Percentiles rank a stretch among this genome's conserved stretches.
These are phyloP conservation scores for Smutsia temminckii DNA, from an alignment of 2,797 vertebrate genomes.

Conservation along the genomic window DNA sequence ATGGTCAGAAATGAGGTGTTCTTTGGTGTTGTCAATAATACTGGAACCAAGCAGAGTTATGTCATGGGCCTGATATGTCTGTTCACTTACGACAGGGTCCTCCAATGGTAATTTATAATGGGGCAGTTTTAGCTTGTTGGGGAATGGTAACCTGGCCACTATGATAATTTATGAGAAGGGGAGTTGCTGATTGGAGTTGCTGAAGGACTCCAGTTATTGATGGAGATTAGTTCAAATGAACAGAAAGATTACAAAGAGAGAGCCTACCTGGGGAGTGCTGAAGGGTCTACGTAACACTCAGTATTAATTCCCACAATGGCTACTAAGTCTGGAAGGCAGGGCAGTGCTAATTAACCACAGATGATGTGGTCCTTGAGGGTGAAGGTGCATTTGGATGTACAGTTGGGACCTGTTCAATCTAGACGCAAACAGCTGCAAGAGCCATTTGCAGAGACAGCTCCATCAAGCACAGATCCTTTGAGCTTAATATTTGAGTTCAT, in stretches of 20 bases:
- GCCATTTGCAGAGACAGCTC: not conserved
- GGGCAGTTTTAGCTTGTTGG: not conserved
- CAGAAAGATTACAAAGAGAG: not conserved
- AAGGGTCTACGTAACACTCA: not conserved
- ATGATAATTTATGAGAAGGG: too few relatives aligned
- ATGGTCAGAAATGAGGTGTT: not conserved
- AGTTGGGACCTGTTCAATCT: not conserved
- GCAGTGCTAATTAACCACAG: not conserved
- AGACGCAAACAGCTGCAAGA: not conserved
- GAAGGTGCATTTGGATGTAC: not conserved
- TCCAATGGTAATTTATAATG: not conserved
- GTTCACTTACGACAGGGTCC: not conserved
- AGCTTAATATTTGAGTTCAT: not conserved
- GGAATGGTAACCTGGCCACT: not conserved
- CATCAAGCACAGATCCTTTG: not conserved
- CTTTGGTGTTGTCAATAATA: not conserved
- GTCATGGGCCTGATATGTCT: not conserved
- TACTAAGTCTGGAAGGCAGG: not conserved
- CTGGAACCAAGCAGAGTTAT: not conserved
- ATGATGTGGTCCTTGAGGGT: too few relatives aligned
- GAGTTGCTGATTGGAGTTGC: not conserved
- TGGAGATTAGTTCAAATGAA: not conserved
- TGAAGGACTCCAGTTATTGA: not conserved
- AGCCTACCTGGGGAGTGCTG: not conserved
- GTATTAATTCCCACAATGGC: not conserved